Evolutionary conservation across 2,888 invertebrate species (phyloP).

Genomic region (Hybos culiciformis): DNA sequence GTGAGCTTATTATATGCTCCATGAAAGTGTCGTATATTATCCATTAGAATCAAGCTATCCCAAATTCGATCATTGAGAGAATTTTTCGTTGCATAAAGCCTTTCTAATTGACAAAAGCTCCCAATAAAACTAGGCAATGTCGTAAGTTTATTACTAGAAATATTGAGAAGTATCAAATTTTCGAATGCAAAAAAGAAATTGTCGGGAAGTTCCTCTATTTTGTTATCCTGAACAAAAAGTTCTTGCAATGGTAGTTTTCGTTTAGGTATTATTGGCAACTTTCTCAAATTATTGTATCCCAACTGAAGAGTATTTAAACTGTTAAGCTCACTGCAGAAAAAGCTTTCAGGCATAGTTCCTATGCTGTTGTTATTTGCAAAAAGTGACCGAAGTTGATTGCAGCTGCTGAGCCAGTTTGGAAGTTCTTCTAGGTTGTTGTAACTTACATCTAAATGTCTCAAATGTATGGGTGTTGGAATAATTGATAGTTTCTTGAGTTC

Average conservation of each 20-base stretch:
- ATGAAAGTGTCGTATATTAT: constrained; percentile 54
- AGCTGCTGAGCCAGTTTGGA: constrained; percentile 64
- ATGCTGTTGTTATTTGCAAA: constrained; percentile 63
- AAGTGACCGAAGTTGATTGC: constrained; percentile 54
- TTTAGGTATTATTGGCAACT: constrained; percentile 56
- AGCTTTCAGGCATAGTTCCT: constrained; percentile 53
- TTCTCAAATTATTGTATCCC: constrained; percentile 62
- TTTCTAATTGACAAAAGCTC: constrained; percentile 48
- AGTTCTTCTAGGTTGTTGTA: constrained; percentile 59
- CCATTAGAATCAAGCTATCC: constrained; percentile 49
- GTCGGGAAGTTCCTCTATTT: constrained; percentile 56
- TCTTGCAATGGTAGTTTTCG: constrained; percentile 51
- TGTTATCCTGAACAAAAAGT: constrained; percentile 64
- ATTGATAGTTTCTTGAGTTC: constrained; percentile 58
- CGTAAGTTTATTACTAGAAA: constrained; percentile 63
- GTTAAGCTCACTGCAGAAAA: constrained; percentile 60
- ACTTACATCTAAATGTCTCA: constrained; percentile 65
- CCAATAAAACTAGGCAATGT: constrained; percentile 51
- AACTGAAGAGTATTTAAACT: constrained; percentile 59
- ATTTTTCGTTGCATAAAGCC: constrained; percentile 61
- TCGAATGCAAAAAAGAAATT: constrained; percentile 59
- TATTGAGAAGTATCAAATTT: constrained; percentile 53
- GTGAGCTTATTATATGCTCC: constrained; percentile 68
- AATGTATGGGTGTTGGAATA: constrained; percentile 52
- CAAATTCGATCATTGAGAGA: constrained; percentile 56